Conservation (phyloP, 1,140 invertebrate species). For the Muscidifurax raptorellus region DNA sequence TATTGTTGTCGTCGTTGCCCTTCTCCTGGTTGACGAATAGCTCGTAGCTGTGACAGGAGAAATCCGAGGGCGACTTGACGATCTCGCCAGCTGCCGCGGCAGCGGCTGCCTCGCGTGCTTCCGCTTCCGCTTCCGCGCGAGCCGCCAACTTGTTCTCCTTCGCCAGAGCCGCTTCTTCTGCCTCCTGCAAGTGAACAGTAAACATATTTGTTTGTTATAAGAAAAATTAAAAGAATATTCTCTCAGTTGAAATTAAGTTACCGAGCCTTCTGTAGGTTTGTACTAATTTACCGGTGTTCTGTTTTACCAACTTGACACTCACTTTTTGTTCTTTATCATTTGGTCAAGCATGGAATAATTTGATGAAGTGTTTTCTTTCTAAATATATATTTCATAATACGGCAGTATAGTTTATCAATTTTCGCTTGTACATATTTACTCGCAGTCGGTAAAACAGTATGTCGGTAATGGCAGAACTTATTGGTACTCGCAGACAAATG, state of each 20-base stretch:
- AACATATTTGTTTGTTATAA: not conserved
- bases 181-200: conserved; percentile 79
- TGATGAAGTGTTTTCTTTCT: conserved; percentile 23
- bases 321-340: no score
- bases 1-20: conserved; percentile 89
- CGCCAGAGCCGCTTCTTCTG: conserved; percentile 86
- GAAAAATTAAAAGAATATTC: no score
- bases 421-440: no score
- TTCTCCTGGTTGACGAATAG: conserved; percentile 91
- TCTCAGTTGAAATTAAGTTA: no score
- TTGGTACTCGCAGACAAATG: no score
- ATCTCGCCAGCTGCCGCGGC: conserved; percentile 78
- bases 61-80: conserved; percentile 91
- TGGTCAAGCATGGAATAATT: no score
- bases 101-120: conserved; percentile 80
- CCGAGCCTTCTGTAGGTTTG: no score
- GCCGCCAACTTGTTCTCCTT: conserved; percentile 84
- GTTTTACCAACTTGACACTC: not conserved
- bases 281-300: not conserved
- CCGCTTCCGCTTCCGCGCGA: conserved; percentile 78
- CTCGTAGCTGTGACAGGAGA: conserved; percentile 93
- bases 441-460: not conserved
- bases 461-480: not conserved
- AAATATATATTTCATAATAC: no score
- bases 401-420: no score